Conservation (phyloP, 2,888 invertebrate species). For the Eupithecia abbreviata region DNA sequence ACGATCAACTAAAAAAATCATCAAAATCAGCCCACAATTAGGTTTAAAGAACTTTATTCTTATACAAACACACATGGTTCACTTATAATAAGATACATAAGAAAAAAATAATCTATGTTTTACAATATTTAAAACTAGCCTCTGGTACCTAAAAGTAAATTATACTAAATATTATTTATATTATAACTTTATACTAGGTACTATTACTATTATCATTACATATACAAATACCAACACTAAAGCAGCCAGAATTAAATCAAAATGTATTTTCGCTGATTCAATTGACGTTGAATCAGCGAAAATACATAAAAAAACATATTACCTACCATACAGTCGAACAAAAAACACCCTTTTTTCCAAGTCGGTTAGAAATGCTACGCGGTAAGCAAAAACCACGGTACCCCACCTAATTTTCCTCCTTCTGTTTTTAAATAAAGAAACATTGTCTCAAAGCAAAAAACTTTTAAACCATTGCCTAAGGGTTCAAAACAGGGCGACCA, state of each 20-base stretch:
- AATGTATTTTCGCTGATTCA: no score
- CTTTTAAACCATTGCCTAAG: slow-evolving; percentile 7
- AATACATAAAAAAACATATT: not conserved
- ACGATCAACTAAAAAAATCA: not conserved
- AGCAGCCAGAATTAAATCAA: no score
- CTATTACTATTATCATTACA: no score
- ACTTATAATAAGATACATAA: no score
- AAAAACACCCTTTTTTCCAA: not conserved
- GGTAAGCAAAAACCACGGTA: not conserved
- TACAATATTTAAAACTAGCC: no score
- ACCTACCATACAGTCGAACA: not conserved
- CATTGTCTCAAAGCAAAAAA: slow-evolving; percentile 4
- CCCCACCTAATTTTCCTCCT: not conserved
- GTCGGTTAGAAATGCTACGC: not conserved
- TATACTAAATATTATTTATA: no score
- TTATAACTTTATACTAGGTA: no score
- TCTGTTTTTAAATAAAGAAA: not conserved
- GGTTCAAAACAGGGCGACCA: not conserved
- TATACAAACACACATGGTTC: no score
- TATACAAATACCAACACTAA: no score
- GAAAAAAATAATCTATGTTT: no score
- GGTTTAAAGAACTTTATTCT: no score
- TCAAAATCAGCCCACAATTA: not conserved
- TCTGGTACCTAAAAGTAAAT: no score
- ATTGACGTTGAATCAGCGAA: not conserved